Base-by-base conservation (phyloP, 2,113 vertebrate genomes). In the Rhinoderma darwinii region DNA sequence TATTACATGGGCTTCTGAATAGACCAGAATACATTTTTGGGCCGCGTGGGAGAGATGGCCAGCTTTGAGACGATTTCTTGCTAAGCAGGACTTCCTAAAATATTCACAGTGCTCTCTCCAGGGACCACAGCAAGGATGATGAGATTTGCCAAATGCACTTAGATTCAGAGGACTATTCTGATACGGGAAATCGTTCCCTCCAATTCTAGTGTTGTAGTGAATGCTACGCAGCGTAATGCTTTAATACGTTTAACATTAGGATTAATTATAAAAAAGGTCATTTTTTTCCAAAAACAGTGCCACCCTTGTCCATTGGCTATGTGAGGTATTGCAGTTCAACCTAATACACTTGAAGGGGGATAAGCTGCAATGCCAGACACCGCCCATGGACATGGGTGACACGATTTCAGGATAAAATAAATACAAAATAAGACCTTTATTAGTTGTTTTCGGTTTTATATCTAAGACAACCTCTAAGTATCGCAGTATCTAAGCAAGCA, bases 11-110 rank as follows among this genome's bases (percentile, higher is more conserved):
- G 78, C 35, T 35, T 43, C 12, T 59, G 35, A 61, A 78, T 35
- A 37, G 75, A 78, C 11, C 8, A 12, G n/a, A 32, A 51, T 77
- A 75, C 22, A 75, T 30, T 78, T 78, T 78, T 54, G 75, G 75
- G 44, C 44, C 54, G 75, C 47, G 47, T 78, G 75, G 75, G 78
- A 41, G 78, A 39, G 17, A 32, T 50, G 75, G 75, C 75, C 47
- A 35, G 50, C 47, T 35, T 35, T 54, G 15, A 78, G 47, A 10
- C 20, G 27, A 30, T 78, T 54, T 78, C 17, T 50, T 27, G 44
- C 47, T 50, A 77, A 54, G 37, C 72, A 74, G 75, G 47, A 78
- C 44, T 78, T 78, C 75, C 47, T 22, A 78, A 78, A 78, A 78
- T 78, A 78, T 78, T 50, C n/a, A 6, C 47, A 78, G 47, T 11